These are phyloP conservation scores for Cydia fagiglandana DNA, from an alignment of 1,140 invertebrate species.

Conservation along the genomic window DNA sequence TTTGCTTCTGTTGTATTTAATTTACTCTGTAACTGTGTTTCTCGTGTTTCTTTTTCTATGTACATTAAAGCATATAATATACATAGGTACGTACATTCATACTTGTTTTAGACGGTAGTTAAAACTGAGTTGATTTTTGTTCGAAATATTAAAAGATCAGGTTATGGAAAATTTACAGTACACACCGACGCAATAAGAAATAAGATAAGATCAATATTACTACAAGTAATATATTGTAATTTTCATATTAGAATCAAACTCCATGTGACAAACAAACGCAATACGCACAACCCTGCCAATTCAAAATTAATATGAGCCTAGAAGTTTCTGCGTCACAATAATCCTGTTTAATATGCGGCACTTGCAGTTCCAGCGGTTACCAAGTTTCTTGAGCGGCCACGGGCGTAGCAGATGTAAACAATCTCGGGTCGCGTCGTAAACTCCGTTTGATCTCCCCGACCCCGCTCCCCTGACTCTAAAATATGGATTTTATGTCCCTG, in stretches of 20 bases:
- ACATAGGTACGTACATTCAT: too few relatives aligned
- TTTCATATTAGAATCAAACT: not conserved
- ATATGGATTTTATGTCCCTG: slow-evolving; percentile 74
- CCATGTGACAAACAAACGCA: not conserved
- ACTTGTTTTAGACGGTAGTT: too few relatives aligned
- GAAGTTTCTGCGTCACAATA: slow-evolving; percentile 40
- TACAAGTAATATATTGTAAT: not conserved
- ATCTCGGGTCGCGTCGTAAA: slow-evolving; percentile 72
- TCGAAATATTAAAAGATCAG: not conserved
- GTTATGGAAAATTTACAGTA: not conserved
- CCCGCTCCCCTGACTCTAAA: slow-evolving; percentile 57
- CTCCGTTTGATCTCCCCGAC: slow-evolving; percentile 73
- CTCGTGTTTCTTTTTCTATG: too few relatives aligned
- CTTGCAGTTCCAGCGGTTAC: slow-evolving; percentile 68
- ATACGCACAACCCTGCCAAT: not conserved
- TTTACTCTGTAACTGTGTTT: too few relatives aligned
- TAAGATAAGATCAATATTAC: not conserved
- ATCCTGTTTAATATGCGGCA: slow-evolving; percentile 42
- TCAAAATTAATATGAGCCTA: slow-evolving; percentile 32
- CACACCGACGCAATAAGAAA: not conserved
- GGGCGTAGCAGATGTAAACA: slow-evolving; percentile 77
- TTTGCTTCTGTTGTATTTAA: too few relatives aligned
- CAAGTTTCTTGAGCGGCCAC: slow-evolving; percentile 69
- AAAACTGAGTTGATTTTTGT: too few relatives aligned
- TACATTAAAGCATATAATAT: too few relatives aligned